phyloP scores from a whole-genome alignment of 2,888 invertebrate genomes.

The Calliscelio sp. region DNA sequence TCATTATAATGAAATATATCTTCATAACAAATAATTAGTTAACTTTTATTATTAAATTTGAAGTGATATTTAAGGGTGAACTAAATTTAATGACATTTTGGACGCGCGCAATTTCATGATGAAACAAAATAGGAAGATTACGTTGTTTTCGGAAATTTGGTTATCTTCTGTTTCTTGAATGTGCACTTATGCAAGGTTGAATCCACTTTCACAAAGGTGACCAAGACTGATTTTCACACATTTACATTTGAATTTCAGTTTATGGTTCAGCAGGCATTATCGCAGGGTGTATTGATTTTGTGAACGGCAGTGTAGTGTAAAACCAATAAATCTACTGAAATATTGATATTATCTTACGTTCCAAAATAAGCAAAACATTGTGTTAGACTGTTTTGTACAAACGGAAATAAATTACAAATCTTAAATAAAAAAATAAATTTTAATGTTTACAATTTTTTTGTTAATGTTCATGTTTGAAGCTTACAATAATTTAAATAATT shows the following conservation, averaged over 20 bases:
- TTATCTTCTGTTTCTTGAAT: not conserved
- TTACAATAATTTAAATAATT: too few relatives aligned
- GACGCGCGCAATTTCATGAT: too few relatives aligned
- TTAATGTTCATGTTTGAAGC: too few relatives aligned
- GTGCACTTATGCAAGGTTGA: conserved; percentile 7
- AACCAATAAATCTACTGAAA: conserved; percentile 45
- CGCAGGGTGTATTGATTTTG: conserved; percentile 41
- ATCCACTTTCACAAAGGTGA: conserved; percentile 26
- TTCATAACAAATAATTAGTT: too few relatives aligned
- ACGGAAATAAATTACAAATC: not conserved
- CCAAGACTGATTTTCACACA: conserved; percentile 49
- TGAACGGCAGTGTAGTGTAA: conserved; percentile 20
- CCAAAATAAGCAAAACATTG: conserved; percentile 33
- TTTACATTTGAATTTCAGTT: conserved; percentile 58
- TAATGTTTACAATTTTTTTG: too few relatives aligned
- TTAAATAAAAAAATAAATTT: conserved; percentile 7
- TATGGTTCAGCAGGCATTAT: conserved; percentile 45
- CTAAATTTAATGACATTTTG: too few relatives aligned
- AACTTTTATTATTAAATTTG: too few relatives aligned
- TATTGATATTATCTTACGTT: conserved; percentile 33
- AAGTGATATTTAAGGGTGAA: too few relatives aligned
- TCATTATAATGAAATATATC: too few relatives aligned
- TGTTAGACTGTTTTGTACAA: too few relatives aligned
- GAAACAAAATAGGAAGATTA: not conserved
- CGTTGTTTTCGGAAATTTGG: too few relatives aligned